Evolutionary conservation across 2,113 vertebrate genomes (phyloP), one percentile per base, ranked within the genome.

Genomic region (Mastomys coucha): DNA sequence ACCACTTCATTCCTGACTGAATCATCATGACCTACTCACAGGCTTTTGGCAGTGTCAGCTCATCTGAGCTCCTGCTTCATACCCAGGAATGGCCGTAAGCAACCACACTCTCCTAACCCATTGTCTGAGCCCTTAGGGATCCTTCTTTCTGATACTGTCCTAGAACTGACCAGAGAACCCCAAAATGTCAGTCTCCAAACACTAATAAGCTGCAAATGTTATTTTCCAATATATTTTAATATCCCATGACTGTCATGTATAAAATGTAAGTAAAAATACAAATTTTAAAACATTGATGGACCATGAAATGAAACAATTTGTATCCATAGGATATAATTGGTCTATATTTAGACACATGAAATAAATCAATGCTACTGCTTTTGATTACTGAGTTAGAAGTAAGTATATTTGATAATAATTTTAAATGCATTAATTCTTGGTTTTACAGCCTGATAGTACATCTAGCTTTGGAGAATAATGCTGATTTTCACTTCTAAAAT

Each of bases 401-500:
- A 90, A 45, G 51, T 24, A 49, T 67, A 80, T 88, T 70, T 5
- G 20, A 95, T 78, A 77, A 96, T 81, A 60, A 51, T 63, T 94
- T 63, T 58, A 89, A 91, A 60, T 49, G 11, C 39, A 60, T 24
- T 93, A 39, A 42, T 24, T 24, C 60, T 89, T 31, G 63, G 19
- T 14, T 51, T 28, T 81, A 39, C 2, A 80, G n/a, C 53, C n/a
- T 19, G 45, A 28, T 11, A 88, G 45, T 49, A 22, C 39, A 67
- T 49, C 20, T 42, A 56, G 36, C 16, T 63, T 51, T 80, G 33
- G 24, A 81, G 53, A 82, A 45, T 81, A n/a, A 51, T 22, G 58
- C 12, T 88, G 49, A 60, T 56, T 86, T 85, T 56, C 42, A 70
- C 49, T 89, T 86, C 45, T 51, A 95, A 80, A 94, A 78, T 19